Evolutionary conservation across 2,797 vertebrate genomes (phyloP), one percentile per base, ranked within the genome.

Genomic region (Acanthurus lineatus): DNA sequence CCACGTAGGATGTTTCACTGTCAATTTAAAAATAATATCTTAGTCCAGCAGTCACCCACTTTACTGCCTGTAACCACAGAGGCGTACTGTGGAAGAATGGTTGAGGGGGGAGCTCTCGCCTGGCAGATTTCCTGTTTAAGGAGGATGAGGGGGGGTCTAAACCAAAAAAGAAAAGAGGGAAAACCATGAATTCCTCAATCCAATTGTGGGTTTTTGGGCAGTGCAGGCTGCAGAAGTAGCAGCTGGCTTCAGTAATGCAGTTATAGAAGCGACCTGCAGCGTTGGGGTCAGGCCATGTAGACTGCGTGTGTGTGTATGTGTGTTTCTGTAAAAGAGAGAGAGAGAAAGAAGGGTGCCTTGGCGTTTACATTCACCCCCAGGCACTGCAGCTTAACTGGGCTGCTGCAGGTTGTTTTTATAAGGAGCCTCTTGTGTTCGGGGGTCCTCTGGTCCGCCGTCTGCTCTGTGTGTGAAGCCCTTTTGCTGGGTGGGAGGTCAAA

Each of bases 1-100:
- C 94, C 94, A 96, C 96, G 96, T 96, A 96, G 95, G 95, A 97
- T 96, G 96, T 97, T 97, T 96, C 96, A 94, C 87, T 95, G 94
- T 97, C 97, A 97, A 97, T 98, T 97, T 97, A 96, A 96, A 97
- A 98, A 97, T 97, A 96, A 96, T 98, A 97, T 96, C 97, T 96
- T 94, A 94, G 95, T 96, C 94, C 92, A 94, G 77, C 92, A 80
- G 88, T 87, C 87, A 77, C 84, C 85, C 82, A 85, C 82, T 91
- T 88, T 82, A 92, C 92, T 48, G 77, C 73, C 84, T 85, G 82
- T 82, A 83, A 83, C 79, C 84, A 66, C 40, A 80, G 83, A 86
- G 71, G 78, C 74, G 44, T 77, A 79, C 82, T 65, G 80, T 80
- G 73, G 70, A 81, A 49, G 64, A 81, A 63, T 76, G 25, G 56